phyloP scores from a whole-genome alignment of 2,113 vertebrate genomes.

The rat (Rattus norvegicus) region GRCr8 NC_086021.1:98155001-98155500 shows the following conservation, averaged over 20 bases:
- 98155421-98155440: neutral
- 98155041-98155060: neutral
- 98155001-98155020: neutral
- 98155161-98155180: neutral
- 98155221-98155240: neutral
- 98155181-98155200: neutral
- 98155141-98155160: neutral
- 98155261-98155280: constrained; percentile 15
- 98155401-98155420: neutral
- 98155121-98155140: neutral
- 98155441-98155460: neutral
- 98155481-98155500: neutral
- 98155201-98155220: neutral
- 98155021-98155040: neutral
- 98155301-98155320: constrained; percentile 1
- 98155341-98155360: neutral
- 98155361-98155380: neutral
- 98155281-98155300: constrained; percentile 14
- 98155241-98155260: constrained; percentile 24
- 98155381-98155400: neutral
- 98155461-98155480: neutral
- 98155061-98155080: neutral
- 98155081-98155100: neutral
- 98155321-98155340: neutral
- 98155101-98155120: neutral